Percentiles rank a stretch among this genome's conserved stretches.
These are phyloP conservation scores for Coremacera marginata DNA, from an alignment of 2,888 invertebrate species.

Conservation along the genomic window DNA sequence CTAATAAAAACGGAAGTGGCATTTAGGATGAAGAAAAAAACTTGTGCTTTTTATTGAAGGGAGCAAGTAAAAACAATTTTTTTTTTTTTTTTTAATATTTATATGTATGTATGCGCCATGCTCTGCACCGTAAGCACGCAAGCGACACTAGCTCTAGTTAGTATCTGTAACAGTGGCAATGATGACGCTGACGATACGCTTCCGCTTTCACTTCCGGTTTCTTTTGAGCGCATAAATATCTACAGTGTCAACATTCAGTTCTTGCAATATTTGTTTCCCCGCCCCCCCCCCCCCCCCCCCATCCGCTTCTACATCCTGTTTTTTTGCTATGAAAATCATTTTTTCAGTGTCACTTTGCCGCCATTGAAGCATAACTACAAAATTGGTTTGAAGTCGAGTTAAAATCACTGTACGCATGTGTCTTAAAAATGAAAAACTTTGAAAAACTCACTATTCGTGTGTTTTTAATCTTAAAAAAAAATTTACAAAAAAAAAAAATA, in stretches of 20 bases:
- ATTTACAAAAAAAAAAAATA: too few relatives aligned
- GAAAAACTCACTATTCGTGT: too few relatives aligned
- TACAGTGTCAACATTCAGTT: not conserved
- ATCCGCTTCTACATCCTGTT: not conserved
- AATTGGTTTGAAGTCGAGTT: slow-evolving; percentile 15
- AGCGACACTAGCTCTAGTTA: too few relatives aligned
- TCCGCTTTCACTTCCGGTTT: not conserved
- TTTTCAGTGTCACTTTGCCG: slow-evolving; percentile 4
- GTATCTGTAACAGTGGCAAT: too few relatives aligned
- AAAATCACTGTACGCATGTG: not conserved
- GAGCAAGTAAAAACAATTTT: not conserved
- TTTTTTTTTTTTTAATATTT: too few relatives aligned
- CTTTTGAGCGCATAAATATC: not conserved
- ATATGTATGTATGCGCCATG: too few relatives aligned
- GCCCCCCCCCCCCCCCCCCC: too few relatives aligned
- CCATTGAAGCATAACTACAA: slow-evolving; percentile 5
- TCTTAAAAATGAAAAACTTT: not conserved
- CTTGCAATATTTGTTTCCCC: not conserved
- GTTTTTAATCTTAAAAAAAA: too few relatives aligned
- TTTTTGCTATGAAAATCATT: not conserved
- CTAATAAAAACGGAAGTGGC: not conserved
- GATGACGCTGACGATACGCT: too few relatives aligned
- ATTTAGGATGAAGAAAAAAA: not conserved
- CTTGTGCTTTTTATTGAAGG: not conserved
- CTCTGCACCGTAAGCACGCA: too few relatives aligned